Evolutionary conservation across 2,797 vertebrate genomes (phyloP).

Genomic region (Micropoecilia bifurca): DNA sequence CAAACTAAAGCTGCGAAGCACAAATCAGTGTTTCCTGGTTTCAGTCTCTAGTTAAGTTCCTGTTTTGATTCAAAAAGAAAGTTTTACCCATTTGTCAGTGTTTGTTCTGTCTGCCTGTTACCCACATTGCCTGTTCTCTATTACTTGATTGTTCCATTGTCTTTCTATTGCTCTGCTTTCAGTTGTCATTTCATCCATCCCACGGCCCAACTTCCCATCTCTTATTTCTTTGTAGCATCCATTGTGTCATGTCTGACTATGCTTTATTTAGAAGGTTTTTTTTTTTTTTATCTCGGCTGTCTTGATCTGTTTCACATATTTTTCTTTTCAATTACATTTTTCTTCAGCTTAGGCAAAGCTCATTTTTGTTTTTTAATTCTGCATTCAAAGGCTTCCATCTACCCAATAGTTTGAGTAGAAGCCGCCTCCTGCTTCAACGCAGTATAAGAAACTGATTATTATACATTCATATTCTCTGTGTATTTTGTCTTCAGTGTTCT

Average conservation of each 20-base stretch:
- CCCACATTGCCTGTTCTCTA: not conserved
- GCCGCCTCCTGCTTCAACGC: not conserved
- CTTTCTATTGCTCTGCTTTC: not conserved
- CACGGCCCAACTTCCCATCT: not conserved
- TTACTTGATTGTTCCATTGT: constrained; percentile 11
- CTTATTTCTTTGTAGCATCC: not conserved
- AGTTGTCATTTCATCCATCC: not conserved
- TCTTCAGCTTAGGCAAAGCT: not conserved
- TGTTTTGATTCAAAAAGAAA: not conserved
- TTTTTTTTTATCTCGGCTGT: not conserved
- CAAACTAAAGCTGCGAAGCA: not conserved
- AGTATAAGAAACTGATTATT: not conserved
- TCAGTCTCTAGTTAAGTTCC: not conserved
- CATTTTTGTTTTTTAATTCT: not conserved
- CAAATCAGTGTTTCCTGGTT: constrained; percentile 1
- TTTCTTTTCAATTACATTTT: not conserved
- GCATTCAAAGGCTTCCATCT: not conserved
- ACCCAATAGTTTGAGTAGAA: not conserved
- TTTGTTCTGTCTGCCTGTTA: not conserved
- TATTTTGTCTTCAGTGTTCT: not conserved
- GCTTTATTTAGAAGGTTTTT: not conserved
- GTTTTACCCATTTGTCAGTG: constrained; percentile 1
- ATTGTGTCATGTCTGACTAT: constrained; percentile 4
- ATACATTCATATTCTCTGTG: not conserved
- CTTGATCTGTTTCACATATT: not conserved